phyloP scores from a whole-genome alignment of 2,888 invertebrate genomes.

The Calliopum simillimum region DNA sequence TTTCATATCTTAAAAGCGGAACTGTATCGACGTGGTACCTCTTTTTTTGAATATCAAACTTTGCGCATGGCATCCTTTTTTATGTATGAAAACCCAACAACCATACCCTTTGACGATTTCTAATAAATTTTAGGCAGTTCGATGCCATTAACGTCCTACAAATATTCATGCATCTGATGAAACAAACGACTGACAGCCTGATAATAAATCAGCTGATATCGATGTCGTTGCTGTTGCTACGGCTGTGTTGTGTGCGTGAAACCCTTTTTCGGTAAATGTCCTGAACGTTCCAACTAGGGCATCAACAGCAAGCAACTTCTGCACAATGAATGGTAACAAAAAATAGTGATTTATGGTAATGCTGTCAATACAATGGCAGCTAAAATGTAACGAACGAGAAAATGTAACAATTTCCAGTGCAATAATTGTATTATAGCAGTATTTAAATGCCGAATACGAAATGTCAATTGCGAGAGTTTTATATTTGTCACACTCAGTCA shows the following conservation, averaged over 20 bases:
- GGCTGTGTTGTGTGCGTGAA: not conserved
- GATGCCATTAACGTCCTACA: constrained; percentile 11
- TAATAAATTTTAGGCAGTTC: constrained; percentile 18
- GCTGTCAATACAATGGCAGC: constrained; percentile 28
- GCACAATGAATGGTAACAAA: constrained; percentile 10
- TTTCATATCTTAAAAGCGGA: too few species aligned
- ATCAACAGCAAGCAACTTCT: constrained; percentile 2
- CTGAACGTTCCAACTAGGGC: not conserved
- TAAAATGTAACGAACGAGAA: constrained; percentile 18
- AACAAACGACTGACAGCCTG: constrained; percentile 30
- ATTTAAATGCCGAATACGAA: too few species aligned
- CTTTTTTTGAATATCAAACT: too few species aligned
- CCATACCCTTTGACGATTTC: too few species aligned
- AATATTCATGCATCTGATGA: constrained; percentile 13
- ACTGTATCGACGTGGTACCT: too few species aligned
- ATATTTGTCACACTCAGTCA: too few species aligned
- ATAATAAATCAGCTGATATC: constrained; percentile 25
- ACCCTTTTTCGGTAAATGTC: not conserved
- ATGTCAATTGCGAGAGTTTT: too few species aligned
- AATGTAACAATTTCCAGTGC: constrained; percentile 25
- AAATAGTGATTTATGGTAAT: constrained; percentile 18
- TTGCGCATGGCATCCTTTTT: too few species aligned
- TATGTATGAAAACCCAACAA: too few species aligned
- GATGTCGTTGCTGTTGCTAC: not conserved
- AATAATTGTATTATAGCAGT: constrained; percentile 23